Evolutionary conservation across 2,113 vertebrate species (phyloP), one percentile per base, ranked within the genome.

Genomic region (Oryzias melastigma): DNA sequence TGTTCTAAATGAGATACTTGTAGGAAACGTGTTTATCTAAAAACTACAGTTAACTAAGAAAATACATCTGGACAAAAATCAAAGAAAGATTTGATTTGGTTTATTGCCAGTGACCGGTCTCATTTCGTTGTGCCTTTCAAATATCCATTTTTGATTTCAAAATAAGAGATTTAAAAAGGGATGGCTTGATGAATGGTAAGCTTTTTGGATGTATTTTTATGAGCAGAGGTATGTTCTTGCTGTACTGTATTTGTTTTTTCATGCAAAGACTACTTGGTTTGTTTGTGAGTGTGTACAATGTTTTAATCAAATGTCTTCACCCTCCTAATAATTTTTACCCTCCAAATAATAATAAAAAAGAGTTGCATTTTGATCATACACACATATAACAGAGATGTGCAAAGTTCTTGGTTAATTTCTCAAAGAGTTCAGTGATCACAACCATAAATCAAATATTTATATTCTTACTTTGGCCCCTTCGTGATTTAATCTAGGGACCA

Each of bases 401-500:
- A 75, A 71, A 80, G 73, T 75, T 55, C 78, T 84, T 73, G 61
- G 55, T 65, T 58, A 52, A 52, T 65, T 49, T 71, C 42, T 52
- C 27, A 67, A 71, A 42, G 14, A 65, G 55, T 78, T 72, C 25
- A 61, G 55, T 58, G 8, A 51, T 73, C 43, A 56, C 14, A 72
- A 62, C 58, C 58, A 62, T 53, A 24, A 45, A 79, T 82, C 22
- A 56, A 49, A 58, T 61, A 27, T 35, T 71, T 80, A 73, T 42
- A 8, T 82, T 63, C 18, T 45, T 60, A 78, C 64, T 67, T 57
- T 48, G 78, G 55, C 41, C 5, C 54, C 40, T 83, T 77, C 73
- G 27, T 81, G 68, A 84, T 87, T 86, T 76, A 81, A 75, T 88
- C 82, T 70, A 79, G 89, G 88, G 91, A 92, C 89, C 88, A 92